Evolutionary conservation across 2,888 invertebrate species (phyloP), one percentile per base, ranked within the genome.

Genomic region (Spodoptera littoralis): DNA sequence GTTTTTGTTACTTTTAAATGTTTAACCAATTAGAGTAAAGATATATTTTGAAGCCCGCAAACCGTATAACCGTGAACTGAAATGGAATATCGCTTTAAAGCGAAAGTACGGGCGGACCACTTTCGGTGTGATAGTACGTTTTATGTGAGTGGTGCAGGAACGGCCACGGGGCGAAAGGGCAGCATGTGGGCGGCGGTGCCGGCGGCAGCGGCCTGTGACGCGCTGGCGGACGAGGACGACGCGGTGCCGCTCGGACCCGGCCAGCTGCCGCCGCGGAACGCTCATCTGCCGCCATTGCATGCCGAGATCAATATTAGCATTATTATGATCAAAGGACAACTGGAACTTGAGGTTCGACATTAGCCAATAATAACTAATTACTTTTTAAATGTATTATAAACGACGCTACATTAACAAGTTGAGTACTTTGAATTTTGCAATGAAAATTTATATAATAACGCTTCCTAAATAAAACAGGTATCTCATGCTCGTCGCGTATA

Each of bases 261-360:
- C 22, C 98, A 98, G 91, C 95, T 98, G 87, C 96, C 97, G 89
- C 98, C 98, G 55, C 96, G 97, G 77, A 97, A 96, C 81, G 96
- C 96, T 82, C 96, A 96, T 78, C 92, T 97, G 79, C 95, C 95
- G 80, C 96, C 96, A 84, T 96, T 96, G 63, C 96, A 96, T 79
- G 98, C 98, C 4, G 98, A 98, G 91, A 96, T 99, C 77, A 97
- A 98, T 88, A 95, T 99, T 88, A 98, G 98, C 66, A 96, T 99
- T 82, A 96, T 97, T 84, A 97, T 98, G 95, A 97, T 98, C 85
- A 98, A 98, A 93, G 98, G 98, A 81, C 97, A 98, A 81, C 96
- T 99, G 67, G 98, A 98, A 90, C 97, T 99, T 27, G 98, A 98
- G 95, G 96, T 96, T 47, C 8, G 22, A 11, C 24, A 36, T 9